These are phyloP conservation scores for Danio tinwini DNA, from an alignment of 2,797 vertebrate genomes.

Conservation along the genomic window DNA sequence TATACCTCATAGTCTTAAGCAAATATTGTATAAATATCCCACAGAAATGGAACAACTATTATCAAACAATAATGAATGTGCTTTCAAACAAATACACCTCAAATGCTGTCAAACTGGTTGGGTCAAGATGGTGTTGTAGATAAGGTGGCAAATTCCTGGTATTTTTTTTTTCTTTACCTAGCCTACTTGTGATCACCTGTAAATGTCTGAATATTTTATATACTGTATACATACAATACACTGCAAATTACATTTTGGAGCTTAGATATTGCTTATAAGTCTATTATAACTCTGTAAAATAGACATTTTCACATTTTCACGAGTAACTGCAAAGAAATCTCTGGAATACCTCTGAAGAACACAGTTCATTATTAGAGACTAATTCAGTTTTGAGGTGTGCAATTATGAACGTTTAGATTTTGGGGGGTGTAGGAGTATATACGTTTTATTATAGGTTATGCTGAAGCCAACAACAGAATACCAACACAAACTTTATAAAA, in stretches of 20 bases:
- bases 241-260: background rate
- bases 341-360: background rate
- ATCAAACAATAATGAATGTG: background rate
- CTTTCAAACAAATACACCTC: background rate
- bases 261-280: background rate
- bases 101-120: slow-evolving; percentile 26
- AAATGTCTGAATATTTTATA: background rate
- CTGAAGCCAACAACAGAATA: background rate
- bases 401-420: background rate
- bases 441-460: background rate
- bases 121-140: background rate
- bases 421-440: background rate
- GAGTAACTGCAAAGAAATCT: background rate
- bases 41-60: background rate
- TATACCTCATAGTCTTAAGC: background rate
- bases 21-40: background rate
- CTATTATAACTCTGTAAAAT: background rate
- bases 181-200: background rate
- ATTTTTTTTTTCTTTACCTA: background rate
- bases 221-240: background rate
- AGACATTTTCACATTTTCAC: background rate
- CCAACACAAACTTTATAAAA: background rate
- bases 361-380: background rate
- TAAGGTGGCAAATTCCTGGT: background rate
- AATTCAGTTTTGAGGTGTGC: background rate